A percentile compares a stretch with the other conserved stretches of the same genome.
These are phyloP conservation scores for Scaptomyza graminum DNA, from an alignment of 1,140 invertebrate genomes.

Conservation along the genomic window DNA sequence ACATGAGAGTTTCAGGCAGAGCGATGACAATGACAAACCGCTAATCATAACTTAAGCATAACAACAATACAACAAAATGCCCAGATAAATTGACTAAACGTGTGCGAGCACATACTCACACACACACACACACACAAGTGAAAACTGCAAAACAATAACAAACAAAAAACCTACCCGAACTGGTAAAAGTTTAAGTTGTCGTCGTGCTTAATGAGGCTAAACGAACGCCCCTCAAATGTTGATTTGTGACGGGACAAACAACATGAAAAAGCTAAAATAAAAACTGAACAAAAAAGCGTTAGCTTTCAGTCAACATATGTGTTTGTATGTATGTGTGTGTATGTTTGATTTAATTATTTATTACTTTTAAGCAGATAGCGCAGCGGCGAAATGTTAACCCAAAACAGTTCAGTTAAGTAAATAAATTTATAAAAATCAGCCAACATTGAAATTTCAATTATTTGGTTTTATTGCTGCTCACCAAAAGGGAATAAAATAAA, in stretches of 20 bases:
- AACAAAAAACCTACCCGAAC: conserved; percentile 23
- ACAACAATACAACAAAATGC: conserved; percentile 51
- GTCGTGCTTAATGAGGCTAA: conserved; percentile 65
- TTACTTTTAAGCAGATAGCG: neutral
- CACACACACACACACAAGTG: conserved; percentile 45
- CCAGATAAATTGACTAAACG: conserved; percentile 60
- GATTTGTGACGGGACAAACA: conserved; percentile 25
- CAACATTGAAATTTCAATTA: too few species aligned
- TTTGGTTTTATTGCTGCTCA: too few species aligned
- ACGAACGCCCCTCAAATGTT: conserved; percentile 43
- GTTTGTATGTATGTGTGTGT: neutral
- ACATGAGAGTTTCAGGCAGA: neutral
- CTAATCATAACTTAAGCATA: conserved; percentile 76
- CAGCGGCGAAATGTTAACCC: neutral
- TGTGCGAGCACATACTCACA: conserved; percentile 49
- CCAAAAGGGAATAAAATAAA: too few species aligned
- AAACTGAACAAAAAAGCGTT: conserved; percentile 7
- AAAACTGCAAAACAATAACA: conserved; percentile 45
- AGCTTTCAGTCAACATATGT: conserved; percentile 16
- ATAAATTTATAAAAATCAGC: too few species aligned
- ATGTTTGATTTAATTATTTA: neutral
- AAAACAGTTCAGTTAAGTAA: too few species aligned
- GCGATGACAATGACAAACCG: conserved; percentile 71
- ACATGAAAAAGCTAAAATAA: neutral
- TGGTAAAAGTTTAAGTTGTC: conserved; percentile 49